Conservation (phyloP, 1,140 invertebrate species). For the Drosophila biarmipes region DNA sequence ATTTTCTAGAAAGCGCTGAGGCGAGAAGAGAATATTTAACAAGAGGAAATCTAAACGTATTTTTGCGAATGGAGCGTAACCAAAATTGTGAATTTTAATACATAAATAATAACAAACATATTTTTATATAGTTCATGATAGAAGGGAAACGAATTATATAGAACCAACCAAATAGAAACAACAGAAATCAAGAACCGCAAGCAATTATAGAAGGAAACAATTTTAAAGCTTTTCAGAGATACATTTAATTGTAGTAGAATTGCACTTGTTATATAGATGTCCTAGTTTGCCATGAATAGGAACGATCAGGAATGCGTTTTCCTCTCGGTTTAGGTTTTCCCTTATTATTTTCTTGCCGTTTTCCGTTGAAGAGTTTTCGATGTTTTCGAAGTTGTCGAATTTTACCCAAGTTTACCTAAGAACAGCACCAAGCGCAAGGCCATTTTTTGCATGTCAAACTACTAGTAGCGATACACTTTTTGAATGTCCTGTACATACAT, state of each 20-base stretch:
- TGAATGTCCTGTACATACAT: conserved; percentile 67
- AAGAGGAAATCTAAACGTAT: conserved; percentile 29
- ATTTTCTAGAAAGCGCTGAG: conserved; percentile 53
- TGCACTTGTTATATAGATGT: conserved; percentile 68
- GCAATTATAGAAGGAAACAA: conserved; percentile 73
- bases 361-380: conserved; percentile 41
- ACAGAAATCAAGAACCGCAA: conserved; percentile 49
- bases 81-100: conserved; percentile 79
- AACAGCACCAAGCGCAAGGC: conserved; percentile 77
- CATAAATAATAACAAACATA: conserved; percentile 61
- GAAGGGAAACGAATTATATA: conserved; percentile 46
- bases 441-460: conserved; percentile 78
- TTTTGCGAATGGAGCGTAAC: conserved; percentile 60
- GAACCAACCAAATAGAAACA: conserved; percentile 43
- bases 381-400: conserved; percentile 34
- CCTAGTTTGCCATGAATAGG: conserved; percentile 65
- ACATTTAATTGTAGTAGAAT: conserved; percentile 70
- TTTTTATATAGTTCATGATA: conserved; percentile 77
- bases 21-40: conserved; percentile 26
- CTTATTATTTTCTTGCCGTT: background rate
- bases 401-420: conserved; percentile 61
- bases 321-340: background rate
- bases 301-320: conserved; percentile 28
- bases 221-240: conserved; percentile 72
- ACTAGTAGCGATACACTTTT: conserved; percentile 55